Percentiles rank a stretch among this genome's conserved stretches.
Conservation (phyloP, 2,113 vertebrate genomes). For the Cyprinus carpio region DNA sequence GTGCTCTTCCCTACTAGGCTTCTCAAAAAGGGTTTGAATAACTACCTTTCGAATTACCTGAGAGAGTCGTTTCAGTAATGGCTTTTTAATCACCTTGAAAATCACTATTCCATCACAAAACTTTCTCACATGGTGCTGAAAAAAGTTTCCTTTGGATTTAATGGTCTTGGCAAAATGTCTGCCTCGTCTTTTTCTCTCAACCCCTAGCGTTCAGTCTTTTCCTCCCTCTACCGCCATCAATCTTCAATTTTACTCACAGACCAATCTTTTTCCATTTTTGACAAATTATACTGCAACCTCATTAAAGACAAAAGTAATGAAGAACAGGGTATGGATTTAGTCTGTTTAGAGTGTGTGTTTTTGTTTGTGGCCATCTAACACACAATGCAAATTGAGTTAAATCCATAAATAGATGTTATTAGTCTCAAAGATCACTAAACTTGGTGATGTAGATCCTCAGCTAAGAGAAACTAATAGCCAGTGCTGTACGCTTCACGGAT, state of each 20-base stretch:
- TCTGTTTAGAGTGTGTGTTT: neutral
- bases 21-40: constrained; percentile 71
- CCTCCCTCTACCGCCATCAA: constrained; percentile 17
- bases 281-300: constrained; percentile 45
- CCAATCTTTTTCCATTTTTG: constrained; percentile 50
- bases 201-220: constrained; percentile 6
- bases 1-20: constrained; percentile 53
- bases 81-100: constrained; percentile 77
- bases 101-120: constrained; percentile 61
- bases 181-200: constrained; percentile 25
- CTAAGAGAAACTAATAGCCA: constrained; percentile 62
- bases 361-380: constrained; percentile 13
- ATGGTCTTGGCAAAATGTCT: constrained; percentile 55
- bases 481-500: neutral
- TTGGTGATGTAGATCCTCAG: constrained; percentile 51
- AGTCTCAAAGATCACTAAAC: constrained; percentile 40
- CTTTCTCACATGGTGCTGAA: constrained; percentile 46
- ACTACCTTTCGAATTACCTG: constrained; percentile 75
- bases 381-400: constrained; percentile 62
- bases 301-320: constrained; percentile 19
- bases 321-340: constrained; percentile 25
- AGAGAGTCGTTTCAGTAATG: constrained; percentile 71
- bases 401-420: constrained; percentile 64
- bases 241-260: constrained; percentile 49
- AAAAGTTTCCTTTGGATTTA: constrained; percentile 62